These are phyloP conservation scores for Xylota segnis DNA, from an alignment of 2,888 invertebrate species.

Conservation along the genomic window DNA sequence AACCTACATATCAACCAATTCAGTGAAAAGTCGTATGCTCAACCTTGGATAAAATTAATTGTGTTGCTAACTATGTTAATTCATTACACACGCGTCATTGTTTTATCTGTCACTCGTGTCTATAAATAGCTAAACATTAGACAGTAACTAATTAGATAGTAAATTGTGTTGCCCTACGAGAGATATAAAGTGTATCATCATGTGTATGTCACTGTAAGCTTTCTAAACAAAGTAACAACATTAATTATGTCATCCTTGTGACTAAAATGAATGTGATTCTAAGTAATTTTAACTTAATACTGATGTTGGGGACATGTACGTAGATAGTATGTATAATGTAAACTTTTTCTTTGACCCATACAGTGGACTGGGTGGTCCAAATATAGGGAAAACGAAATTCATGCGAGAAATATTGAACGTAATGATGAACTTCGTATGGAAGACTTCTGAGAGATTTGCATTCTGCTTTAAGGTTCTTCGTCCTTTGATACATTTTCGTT, in stretches of 20 bases:
- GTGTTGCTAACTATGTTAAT: conserved; percentile 24
- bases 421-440: too few relatives aligned
- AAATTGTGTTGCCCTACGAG: conserved; percentile 13
- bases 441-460: too few relatives aligned
- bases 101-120: conserved; percentile 33
- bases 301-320: background rate
- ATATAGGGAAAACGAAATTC: background rate
- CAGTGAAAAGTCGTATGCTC: background rate
- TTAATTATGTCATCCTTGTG: conserved; percentile 19
- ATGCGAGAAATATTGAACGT: too few relatives aligned
- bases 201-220: conserved; percentile 13
- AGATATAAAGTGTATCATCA: conserved; percentile 3
- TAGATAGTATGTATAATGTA: background rate
- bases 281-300: conserved; percentile 6
- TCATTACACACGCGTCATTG: conserved; percentile 24
- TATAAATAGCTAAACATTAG: conserved; percentile 32
- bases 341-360: background rate
- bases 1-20: background rate
- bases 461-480: too few relatives aligned
- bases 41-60: conserved; percentile 31
- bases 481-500: too few relatives aligned
- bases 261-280: background rate
- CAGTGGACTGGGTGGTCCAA: background rate
- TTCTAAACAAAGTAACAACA: conserved; percentile 15
- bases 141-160: conserved; percentile 47